phyloP scores from a whole-genome alignment of 2,888 invertebrate species.

The Amphipoea oculea region DNA sequence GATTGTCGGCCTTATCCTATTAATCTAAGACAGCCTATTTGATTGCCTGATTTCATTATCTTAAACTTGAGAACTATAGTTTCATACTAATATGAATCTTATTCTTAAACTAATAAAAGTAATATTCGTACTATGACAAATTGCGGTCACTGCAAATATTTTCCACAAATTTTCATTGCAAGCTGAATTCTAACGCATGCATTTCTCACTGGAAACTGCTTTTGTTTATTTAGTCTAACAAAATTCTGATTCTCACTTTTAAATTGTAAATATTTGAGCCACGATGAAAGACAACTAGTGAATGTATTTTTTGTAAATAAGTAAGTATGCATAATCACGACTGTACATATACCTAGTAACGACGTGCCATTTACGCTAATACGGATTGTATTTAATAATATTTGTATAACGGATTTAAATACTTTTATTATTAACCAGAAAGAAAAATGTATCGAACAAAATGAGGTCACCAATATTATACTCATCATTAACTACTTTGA shows the following conservation, averaged over 20 bases:
- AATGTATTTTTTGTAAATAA: conserved; percentile 75
- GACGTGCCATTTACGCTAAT: conserved; percentile 60
- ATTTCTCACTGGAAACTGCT: no score
- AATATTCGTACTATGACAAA: background rate
- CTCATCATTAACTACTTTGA: background rate
- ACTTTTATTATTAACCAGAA: conserved; percentile 27
- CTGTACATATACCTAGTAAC: conserved; percentile 55
- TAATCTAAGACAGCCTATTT: background rate
- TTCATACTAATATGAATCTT: background rate
- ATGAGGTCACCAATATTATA: background rate
- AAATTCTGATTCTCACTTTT: conserved; percentile 47
- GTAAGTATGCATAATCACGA: conserved; percentile 36
- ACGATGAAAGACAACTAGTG: conserved; percentile 79
- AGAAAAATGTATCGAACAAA: background rate
- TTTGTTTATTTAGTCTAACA: background rate
- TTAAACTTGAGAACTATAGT: background rate
- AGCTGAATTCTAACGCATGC: background rate
- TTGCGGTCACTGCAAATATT: background rate
- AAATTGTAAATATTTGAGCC: conserved; percentile 65
- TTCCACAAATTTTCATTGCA: background rate
- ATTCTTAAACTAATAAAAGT: background rate
- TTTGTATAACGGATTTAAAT: conserved; percentile 20
- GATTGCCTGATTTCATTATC: background rate
- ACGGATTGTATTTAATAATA: conserved; percentile 30
- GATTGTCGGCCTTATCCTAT: background rate